Evolutionary conservation across 2,797 vertebrate species (phyloP).

Genomic region (Melanotaenia pygmaea): DNA sequence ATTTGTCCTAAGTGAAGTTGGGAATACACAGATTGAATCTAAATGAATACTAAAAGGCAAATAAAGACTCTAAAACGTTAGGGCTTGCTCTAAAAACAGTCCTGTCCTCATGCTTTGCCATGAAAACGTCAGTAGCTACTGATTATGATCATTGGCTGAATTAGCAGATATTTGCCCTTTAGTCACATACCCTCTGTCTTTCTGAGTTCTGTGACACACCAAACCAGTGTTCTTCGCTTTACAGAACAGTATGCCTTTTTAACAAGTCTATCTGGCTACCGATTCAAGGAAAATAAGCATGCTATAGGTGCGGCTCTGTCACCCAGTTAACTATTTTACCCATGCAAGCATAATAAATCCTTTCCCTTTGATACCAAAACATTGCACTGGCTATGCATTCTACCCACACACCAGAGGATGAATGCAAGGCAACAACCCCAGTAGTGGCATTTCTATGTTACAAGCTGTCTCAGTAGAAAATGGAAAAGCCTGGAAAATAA

Average conservation of each 20-base stretch:
- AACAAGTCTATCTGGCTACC: slow-evolving; percentile 85
- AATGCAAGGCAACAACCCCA: slow-evolving; percentile 81
- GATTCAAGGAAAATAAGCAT: slow-evolving; percentile 89
- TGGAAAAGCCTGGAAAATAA: slow-evolving; percentile 34
- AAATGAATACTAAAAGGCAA: slow-evolving; percentile 56
- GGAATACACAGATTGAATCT: slow-evolving; percentile 70
- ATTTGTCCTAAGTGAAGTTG: slow-evolving; percentile 59
- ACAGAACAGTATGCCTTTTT: slow-evolving; percentile 83
- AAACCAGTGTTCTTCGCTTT: slow-evolving; percentile 76
- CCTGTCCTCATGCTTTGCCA: slow-evolving; percentile 71
- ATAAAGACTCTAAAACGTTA: slow-evolving; percentile 67
- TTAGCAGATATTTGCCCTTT: slow-evolving; percentile 59
- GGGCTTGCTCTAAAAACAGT: slow-evolving; percentile 74
- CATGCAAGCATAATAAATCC: slow-evolving; percentile 89
- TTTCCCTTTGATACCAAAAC: slow-evolving; percentile 72
- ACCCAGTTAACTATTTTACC: slow-evolving; percentile 88
- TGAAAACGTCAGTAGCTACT: slow-evolving; percentile 72
- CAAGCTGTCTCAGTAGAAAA: slow-evolving; percentile 75
- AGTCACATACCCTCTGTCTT: slow-evolving; percentile 70
- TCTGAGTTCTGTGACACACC: slow-evolving; percentile 77
- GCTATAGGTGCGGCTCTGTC: slow-evolving; percentile 84
- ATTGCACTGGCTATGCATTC: slow-evolving; percentile 79
- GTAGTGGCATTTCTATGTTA: slow-evolving; percentile 78
- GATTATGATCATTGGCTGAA: slow-evolving; percentile 58
- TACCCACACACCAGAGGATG: slow-evolving; percentile 77